phyloP scores from a whole-genome alignment of 2,888 invertebrate genomes.

The Spicauda simplicius region DNA sequence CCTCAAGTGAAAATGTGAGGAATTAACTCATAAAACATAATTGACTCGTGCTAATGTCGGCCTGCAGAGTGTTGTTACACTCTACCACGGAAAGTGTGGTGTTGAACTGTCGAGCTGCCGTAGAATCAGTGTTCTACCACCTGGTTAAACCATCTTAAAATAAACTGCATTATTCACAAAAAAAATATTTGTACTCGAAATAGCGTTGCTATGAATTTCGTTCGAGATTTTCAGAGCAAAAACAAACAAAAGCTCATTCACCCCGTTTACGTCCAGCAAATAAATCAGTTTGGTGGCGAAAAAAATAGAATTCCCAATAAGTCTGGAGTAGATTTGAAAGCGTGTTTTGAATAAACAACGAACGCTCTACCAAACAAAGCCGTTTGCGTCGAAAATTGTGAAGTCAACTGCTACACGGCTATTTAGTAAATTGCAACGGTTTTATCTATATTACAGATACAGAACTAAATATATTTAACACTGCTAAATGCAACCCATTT shows the following conservation, averaged over 20 bases:
- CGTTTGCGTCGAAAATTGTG: conserved; percentile 26
- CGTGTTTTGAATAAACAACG: conserved; percentile 36
- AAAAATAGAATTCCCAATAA: conserved; percentile 34
- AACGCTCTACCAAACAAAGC: conserved; percentile 21
- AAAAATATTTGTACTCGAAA: background rate
- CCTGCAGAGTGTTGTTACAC: no score
- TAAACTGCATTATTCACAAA: no score
- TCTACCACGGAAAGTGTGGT: no score
- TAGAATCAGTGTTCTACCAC: no score
- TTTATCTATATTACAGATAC: no score
- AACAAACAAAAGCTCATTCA: conserved; percentile 36
- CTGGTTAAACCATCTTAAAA: no score
- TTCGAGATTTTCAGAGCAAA: conserved; percentile 17
- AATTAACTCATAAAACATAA: no score
- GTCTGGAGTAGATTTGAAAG: conserved; percentile 34
- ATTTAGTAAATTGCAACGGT: conserved; percentile 22
- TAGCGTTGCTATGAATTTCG: conserved; percentile 25
- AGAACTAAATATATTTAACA: no score
- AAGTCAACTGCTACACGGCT: conserved; percentile 18
- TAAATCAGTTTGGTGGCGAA: conserved; percentile 35
- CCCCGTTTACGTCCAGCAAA: conserved; percentile 33
- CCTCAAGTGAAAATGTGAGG: no score
- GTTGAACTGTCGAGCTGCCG: no score
- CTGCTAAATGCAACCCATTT: no score
- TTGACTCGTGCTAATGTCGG: no score